Evolutionary conservation across 2,888 invertebrate species (phyloP).

Genomic region (Encarsia formosa): DNA sequence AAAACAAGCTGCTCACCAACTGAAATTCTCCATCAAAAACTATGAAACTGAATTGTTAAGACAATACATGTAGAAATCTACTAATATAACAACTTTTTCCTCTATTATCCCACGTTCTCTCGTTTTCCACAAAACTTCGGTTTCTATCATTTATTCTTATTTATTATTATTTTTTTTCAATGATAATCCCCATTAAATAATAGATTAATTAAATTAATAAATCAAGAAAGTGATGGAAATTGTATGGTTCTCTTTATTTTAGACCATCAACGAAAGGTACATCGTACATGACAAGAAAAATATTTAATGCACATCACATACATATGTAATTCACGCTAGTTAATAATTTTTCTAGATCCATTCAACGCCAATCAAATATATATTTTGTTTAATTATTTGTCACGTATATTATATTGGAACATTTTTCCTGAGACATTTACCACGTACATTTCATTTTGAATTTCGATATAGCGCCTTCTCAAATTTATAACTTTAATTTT

Average conservation of each 20-base stretch:
- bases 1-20: too few relatives aligned
- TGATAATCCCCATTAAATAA: too few relatives aligned
- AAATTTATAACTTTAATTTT: neutral
- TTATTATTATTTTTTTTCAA: too few relatives aligned
- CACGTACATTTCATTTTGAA: slow-evolving; percentile 22
- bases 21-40: too few relatives aligned
- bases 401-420: slow-evolving; percentile 12
- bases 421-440: slow-evolving; percentile 21
- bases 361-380: slow-evolving; percentile 22
- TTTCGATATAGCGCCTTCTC: neutral
- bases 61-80: too few relatives aligned
- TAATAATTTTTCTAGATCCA: slow-evolving; percentile 15
- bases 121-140: too few relatives aligned
- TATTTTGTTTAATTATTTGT: slow-evolving; percentile 5
- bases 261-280: slow-evolving; percentile 22
- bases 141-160: too few relatives aligned
- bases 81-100: too few relatives aligned
- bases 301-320: slow-evolving; percentile 27
- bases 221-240: too few relatives aligned
- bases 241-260: slow-evolving; percentile 24
- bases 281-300: slow-evolving; percentile 26
- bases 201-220: too few relatives aligned
- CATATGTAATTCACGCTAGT: slow-evolving; percentile 20
- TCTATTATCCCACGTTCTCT: too few relatives aligned
- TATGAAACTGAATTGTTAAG: too few relatives aligned